Base-by-base conservation (phyloP, 2,888 invertebrate genomes). In the Acanthosepion lycidas region DNA sequence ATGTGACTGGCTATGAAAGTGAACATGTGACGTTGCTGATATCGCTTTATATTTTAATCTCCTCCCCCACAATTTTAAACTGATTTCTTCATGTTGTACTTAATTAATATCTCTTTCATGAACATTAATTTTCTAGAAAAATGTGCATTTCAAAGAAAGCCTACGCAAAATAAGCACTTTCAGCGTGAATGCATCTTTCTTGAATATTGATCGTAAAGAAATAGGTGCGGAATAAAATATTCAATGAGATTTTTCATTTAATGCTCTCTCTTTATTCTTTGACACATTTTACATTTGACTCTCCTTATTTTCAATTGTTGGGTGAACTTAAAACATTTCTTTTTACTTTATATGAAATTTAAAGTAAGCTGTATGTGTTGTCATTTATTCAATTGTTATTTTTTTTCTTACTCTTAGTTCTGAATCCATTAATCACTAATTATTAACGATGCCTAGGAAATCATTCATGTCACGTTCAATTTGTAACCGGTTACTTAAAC, bases 1-100 rank as follows among this genome's bases (percentile, higher is more conserved):
- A 78, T 78, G 78, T 78, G n/a, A n/a, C 78, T 78, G 78, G 78
- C 78, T 78, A 78, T n/a, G 9, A 78, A 78, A n/a, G n/a, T 78
- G 78, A 78, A 78, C 78, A 33, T 33, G n/a, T 78, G n/a, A 78
- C 15, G n/a, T 78, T 78, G n/a, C n/a, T 15, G 12, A 23, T 15
- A 33, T 78, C 26, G 28, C 78, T 78, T 78, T 18, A 23, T 12
- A 33, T 78, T 78, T 78, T n/a, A n/a, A n/a, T 78, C n/a, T 9
- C n/a, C n/a, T 42, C 42, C 15, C n/a, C n/a, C 78, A n/a, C 78
- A 78, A 23, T 59, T 59, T 59, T 59, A n/a, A 78, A 78, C n/a
- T 78, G 15, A 78, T 78, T 33, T 78, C 15, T 5, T 33, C n/a
- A 12, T 15, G 5, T 20, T 59, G 6, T 1, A n/a, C 6, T n/a